Evolutionary conservation across 23 tunicate species (phyloP), one percentile per base, ranked within the genome.

Genomic region (Styela clava): DNA sequence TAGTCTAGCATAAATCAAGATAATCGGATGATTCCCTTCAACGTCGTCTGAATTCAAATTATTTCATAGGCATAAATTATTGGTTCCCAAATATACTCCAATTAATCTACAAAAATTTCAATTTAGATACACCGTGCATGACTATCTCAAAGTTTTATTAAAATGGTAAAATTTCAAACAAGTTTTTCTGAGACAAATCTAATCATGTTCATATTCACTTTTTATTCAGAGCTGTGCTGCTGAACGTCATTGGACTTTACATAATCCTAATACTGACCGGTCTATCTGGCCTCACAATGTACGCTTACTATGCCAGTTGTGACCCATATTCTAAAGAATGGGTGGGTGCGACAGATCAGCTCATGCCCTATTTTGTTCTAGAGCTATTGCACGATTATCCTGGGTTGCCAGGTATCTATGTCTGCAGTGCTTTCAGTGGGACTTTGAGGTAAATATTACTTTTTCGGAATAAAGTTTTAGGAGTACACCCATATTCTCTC

Each of bases 281-380:
- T 0, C 69, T 80, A 16, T 61, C 79, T 0, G 89, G 89, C 27
- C 24, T 79, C 69, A 64, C 78, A 24, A 73, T 86, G 85, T 79
- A 44, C 74, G 85, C 85, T 33, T 86, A 70, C 70, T 86, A 79
- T 85, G 71, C 79, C 3, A 31, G 78, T 24, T 86, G 89, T 61
- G 85, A 86, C 69, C 89, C 89, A 31, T 79, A 2, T 37, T 33
- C 79, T 16, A 85, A 51, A 25, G 89, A 79, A 20, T 86, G 89
- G 89, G 85, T 86, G 9, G 62, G 69, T 26, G 85, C 84, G 12
- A 69, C 71, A 2, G 85, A 72, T 52, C 89, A 86, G 56, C 72
- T 86, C 52, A 79, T 79, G 85, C 89, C 89, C 22, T 79, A 86
- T 61, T 86, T 86, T 61, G 89, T 73, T 16, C n/a, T 86, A 52